These are phyloP conservation scores for Pseudococcus longispinus DNA, from an alignment of 2,888 invertebrate species.

Conservation along the genomic window DNA sequence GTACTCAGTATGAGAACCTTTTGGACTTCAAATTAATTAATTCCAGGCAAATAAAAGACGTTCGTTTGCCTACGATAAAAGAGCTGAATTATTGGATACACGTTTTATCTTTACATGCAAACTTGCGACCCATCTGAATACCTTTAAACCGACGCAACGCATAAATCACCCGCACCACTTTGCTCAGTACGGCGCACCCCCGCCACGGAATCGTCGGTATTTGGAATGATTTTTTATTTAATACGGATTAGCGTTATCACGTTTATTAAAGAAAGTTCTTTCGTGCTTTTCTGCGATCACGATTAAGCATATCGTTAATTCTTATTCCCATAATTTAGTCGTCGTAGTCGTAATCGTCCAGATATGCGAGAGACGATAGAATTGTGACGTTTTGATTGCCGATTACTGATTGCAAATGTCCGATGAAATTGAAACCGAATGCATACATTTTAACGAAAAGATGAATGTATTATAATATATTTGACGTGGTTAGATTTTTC, in stretches of 20 bases:
- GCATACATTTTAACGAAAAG: background rate
- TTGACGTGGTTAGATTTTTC: no score
- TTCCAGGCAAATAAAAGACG: background rate
- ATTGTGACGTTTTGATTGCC: background rate
- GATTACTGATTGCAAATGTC: background rate
- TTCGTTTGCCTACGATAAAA: background rate
- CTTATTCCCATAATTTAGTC: conserved; percentile 23
- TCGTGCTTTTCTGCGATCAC: conserved; percentile 40
- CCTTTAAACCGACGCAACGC: background rate
- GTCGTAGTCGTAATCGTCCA: background rate
- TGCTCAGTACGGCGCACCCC: background rate
- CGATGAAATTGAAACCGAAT: background rate
- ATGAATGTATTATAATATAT: no score
- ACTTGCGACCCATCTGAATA: background rate
- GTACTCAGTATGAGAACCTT: background rate
- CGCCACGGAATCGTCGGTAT: background rate
- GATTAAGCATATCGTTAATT: conserved; percentile 24
- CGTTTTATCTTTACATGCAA: background rate
- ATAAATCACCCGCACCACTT: conserved; percentile 29
- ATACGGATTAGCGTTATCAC: conserved; percentile 41
- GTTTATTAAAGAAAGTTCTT: conserved; percentile 43
- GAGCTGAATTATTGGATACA: conserved; percentile 8
- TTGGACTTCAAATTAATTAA: background rate
- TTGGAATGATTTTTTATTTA: conserved; percentile 33
- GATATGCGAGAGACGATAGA: background rate